Evolutionary conservation across 37 sponge, comb jelly and placozoan species (phyloP), one percentile per base, ranked within the genome.

Genomic region (Mnemiopsis leidyi): DNA sequence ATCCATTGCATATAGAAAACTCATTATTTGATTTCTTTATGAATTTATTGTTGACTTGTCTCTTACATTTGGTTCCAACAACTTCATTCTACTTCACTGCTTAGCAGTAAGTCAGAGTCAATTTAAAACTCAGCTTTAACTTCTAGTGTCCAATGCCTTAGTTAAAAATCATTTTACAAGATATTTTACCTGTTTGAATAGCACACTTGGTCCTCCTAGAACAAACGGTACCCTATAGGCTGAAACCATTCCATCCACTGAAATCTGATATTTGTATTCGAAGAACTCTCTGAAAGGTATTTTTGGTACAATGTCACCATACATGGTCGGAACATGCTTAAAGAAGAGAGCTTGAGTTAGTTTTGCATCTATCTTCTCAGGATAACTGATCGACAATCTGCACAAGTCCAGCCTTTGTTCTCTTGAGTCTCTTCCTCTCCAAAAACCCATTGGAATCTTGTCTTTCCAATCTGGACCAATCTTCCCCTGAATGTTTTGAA

Each of bases 161-260:
- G 61, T 48, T 48, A 48, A 48, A 18, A 48, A 18, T 13, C 61
- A 48, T 13, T 18, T 13, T 13, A 48, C 61, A 48, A 48, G 13
- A 48, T 48, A 48, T 48, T 13, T 38, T 38, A 85, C 90, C 90
- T 98, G 99, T 82, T 98, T 98, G 93, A 98, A 79, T 0, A 98
- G 94, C 36, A 96, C 95, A n/a, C 96, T 94, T 35, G 94, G 95
- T 23, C 96, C 99, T 2, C 95, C 96, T 82, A 98, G 38, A 0
- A 98, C 94, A 83, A 94, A 98, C 32, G 99, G 99, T 23, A 97
- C 76, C 0, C 99, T 93, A 36, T 97, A 97, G 23, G 99, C 99
- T 0, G 99, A 97, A 38, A 97, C 99, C 38, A 97, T 98, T 0
- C 99, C 99, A 93, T 98, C 99, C 39, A 98, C 92, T 85, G 95